phyloP scores from a whole-genome alignment of 2,888 invertebrate species.

The Poecilobothrus nobilitatus region DNA sequence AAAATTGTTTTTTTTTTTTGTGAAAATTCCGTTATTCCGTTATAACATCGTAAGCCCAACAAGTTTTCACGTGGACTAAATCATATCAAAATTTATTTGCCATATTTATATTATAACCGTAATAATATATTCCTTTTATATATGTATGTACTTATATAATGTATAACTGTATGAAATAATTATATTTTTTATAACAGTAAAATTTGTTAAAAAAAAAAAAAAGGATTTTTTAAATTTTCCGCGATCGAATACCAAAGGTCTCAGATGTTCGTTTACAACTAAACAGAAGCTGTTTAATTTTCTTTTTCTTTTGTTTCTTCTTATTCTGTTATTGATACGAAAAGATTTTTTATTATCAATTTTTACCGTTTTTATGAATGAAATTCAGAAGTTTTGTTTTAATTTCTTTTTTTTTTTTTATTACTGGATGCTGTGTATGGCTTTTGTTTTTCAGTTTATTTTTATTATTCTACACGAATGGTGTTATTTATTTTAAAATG shows the following conservation, averaged over 20 bases:
- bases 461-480: too few relatives aligned
- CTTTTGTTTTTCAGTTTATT: too few relatives aligned
- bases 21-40: not conserved
- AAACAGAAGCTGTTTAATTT: not conserved
- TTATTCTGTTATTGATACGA: not conserved
- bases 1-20: too few relatives aligned
- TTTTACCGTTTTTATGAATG: not conserved
- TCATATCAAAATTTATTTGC: not conserved
- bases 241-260: not conserved
- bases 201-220: too few relatives aligned
- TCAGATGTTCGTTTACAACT: not conserved
- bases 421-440: not conserved
- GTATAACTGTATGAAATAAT: too few relatives aligned
- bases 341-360: not conserved
- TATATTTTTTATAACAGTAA: too few relatives aligned
- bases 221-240: too few relatives aligned
- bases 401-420: not conserved
- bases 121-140: not conserved
- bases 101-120: not conserved
- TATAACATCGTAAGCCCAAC: not conserved
- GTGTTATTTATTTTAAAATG: too few relatives aligned
- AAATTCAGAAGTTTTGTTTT: not conserved
- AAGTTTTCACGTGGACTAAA: slow-evolving; percentile 1
- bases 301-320: not conserved
- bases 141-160: not conserved